Evolutionary conservation across 2,888 invertebrate genomes (phyloP).

Genomic region (Philaethria dido): DNA sequence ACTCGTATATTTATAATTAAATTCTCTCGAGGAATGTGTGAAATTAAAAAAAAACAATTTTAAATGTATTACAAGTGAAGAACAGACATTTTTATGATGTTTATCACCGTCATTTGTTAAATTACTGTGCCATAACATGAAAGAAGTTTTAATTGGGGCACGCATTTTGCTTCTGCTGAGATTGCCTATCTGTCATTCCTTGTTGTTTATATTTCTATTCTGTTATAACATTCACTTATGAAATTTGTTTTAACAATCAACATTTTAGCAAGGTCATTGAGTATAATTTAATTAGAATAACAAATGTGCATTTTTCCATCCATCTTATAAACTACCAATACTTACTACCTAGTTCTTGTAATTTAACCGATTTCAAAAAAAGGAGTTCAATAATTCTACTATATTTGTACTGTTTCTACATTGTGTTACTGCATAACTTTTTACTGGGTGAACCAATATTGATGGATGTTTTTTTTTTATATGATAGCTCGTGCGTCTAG

Average conservation of each 20-base stretch:
- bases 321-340: neutral
- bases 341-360: too few relatives aligned
- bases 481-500: too few relatives aligned
- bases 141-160: slow-evolving; percentile 13
- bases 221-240: neutral
- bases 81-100: neutral
- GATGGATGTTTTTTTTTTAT: too few relatives aligned
- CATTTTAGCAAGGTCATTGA: neutral
- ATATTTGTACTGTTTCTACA: too few relatives aligned
- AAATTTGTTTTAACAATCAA: slow-evolving; percentile 14
- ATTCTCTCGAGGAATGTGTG: too few relatives aligned
- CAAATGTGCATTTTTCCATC: neutral
- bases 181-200: neutral
- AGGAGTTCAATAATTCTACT: too few relatives aligned
- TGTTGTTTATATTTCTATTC: neutral
- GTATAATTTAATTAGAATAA: neutral
- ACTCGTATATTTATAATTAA: too few relatives aligned
- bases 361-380: too few relatives aligned
- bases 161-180: neutral
- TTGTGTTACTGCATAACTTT: too few relatives aligned
- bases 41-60: neutral
- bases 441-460: too few relatives aligned
- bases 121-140: slow-evolving; percentile 11
- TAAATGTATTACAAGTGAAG: neutral
- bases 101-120: slow-evolving; percentile 4